These are phyloP conservation scores for Fundulus diaphanus DNA, from an alignment of 2,797 vertebrate genomes.

Conservation along the genomic window DNA sequence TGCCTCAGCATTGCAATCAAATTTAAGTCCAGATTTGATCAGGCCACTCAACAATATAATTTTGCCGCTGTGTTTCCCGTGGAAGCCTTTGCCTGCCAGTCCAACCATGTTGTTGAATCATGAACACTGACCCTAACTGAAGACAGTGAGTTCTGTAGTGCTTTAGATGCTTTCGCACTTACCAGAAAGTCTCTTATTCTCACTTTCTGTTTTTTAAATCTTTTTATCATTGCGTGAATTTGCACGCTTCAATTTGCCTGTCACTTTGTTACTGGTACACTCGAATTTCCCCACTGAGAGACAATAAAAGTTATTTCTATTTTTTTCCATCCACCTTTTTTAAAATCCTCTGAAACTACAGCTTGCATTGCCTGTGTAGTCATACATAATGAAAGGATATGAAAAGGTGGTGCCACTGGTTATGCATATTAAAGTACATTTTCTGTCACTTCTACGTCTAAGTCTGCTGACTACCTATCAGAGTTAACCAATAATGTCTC, in stretches of 20 bases:
- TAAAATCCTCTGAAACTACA: not conserved
- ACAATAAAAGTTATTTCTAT: too few relatives aligned
- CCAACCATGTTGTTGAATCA: too few relatives aligned
- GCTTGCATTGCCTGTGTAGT: not conserved
- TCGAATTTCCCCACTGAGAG: too few relatives aligned
- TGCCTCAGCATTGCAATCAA: not conserved
- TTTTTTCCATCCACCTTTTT: too few relatives aligned
- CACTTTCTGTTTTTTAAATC: too few relatives aligned
- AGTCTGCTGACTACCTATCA: not conserved
- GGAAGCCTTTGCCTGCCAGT: not conserved
- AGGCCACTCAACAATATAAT: not conserved
- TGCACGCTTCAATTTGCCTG: too few relatives aligned
- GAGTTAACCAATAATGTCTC: not conserved
- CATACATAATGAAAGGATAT: slow-evolving; percentile 11
- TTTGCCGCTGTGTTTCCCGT: not conserved
- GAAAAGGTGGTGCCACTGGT: not conserved
- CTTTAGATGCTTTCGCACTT: too few relatives aligned
- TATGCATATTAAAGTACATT: not conserved
- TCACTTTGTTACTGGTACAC: too few relatives aligned
- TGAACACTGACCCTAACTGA: too few relatives aligned
- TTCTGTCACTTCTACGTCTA: slow-evolving; percentile 3
- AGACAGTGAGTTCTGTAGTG: too few relatives aligned
- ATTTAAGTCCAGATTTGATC: not conserved
- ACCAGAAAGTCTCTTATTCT: too few relatives aligned
- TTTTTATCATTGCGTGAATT: too few relatives aligned